Base-by-base conservation (phyloP, 2,113 vertebrate species). In the Rhegmatorhina hoffmannsi region DNA sequence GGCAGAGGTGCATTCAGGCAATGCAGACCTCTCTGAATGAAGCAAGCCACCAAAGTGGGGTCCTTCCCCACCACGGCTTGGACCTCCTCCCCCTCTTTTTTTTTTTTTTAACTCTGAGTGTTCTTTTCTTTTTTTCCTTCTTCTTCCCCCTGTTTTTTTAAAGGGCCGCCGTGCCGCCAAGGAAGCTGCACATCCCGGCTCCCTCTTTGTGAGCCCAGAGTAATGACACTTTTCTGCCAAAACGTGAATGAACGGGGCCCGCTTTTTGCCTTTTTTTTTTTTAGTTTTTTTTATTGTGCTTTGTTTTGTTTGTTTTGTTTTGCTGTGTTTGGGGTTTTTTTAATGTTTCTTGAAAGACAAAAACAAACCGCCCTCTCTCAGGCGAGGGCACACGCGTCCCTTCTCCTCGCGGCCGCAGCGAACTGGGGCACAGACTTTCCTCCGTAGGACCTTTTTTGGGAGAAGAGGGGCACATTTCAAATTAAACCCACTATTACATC, bases 321-420 rank as follows among this genome's bases (percentile, higher is more conserved):
- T 52, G 43, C 36, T 18, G 40, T 83, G 55, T 84, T 84, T 77
- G 56, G 40, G 17, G 0, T 47, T 75, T 90, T 97, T 95, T 82
- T 43, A 68, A 94, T 75, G 93, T 97, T 97, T 96, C 90, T 95
- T 90, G 94, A 97, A 97, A 95, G 84, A 87, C 93, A 97, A 92
- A 97, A 97, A 92, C 97, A 97, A 97, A 98, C 95, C 94, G 96
- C 96, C 96, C 91, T 95, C 94, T 94, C 73, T 56, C 94, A 80
- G 92, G 89, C 55, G 81, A 93, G 94, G 90, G 67, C 85, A 90
- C 87, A 94, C 89, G 87, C 77, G 75, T 94, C 78, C 68, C 64
- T 90, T 90, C 67, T 56, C 21, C 91, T 92, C 80, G 28, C 58
- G 70, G 67, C 53, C 36, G 10, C 87, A 8, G 33, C 36, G 68